Percentiles rank a stretch among this genome's conserved stretches.
phyloP scores from a whole-genome alignment of 2,113 vertebrate species.

The Pterophyllum scalare region DNA sequence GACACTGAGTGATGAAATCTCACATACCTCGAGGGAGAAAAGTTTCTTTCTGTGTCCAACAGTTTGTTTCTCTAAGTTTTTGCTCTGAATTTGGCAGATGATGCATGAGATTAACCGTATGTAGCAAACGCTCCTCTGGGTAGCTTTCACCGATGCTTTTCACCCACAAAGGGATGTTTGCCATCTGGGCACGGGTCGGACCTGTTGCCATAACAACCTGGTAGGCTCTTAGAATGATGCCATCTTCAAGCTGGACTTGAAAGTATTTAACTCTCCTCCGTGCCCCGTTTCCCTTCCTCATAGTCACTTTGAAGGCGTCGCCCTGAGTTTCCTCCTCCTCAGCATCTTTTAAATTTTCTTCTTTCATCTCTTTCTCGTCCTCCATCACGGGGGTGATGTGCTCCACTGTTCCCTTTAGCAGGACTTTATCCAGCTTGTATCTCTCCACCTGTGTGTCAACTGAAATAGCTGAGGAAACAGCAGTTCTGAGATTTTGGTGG shows the following conservation, averaged over 20 bases:
- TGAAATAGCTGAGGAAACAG: constrained; percentile 1
- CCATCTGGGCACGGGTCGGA: constrained; percentile 81
- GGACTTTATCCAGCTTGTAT: constrained; percentile 72
- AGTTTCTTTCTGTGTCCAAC: background rate
- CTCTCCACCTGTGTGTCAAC: constrained; percentile 71
- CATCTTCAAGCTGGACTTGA: constrained; percentile 71
- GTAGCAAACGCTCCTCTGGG: constrained; percentile 78
- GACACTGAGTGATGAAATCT: background rate
- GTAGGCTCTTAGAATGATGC: constrained; percentile 60
- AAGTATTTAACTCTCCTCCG: constrained; percentile 72
- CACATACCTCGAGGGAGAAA: constrained; percentile 47
- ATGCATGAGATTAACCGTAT: constrained; percentile 82
- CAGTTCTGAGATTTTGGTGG: background rate
- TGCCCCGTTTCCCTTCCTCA: background rate
- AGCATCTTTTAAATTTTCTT: background rate
- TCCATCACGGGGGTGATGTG: constrained; percentile 67
- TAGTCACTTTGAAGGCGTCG: background rate
- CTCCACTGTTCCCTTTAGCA: constrained; percentile 79
- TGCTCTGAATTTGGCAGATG: constrained; percentile 34
- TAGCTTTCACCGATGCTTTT: constrained; percentile 72
- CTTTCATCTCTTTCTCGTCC: background rate
- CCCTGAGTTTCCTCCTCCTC: background rate
- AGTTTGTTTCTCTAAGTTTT: constrained; percentile 8
- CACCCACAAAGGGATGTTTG: constrained; percentile 81
- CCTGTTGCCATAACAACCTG: constrained; percentile 80